phyloP scores from a whole-genome alignment of 2,888 invertebrate species.

The Agriopis marginaria region DNA sequence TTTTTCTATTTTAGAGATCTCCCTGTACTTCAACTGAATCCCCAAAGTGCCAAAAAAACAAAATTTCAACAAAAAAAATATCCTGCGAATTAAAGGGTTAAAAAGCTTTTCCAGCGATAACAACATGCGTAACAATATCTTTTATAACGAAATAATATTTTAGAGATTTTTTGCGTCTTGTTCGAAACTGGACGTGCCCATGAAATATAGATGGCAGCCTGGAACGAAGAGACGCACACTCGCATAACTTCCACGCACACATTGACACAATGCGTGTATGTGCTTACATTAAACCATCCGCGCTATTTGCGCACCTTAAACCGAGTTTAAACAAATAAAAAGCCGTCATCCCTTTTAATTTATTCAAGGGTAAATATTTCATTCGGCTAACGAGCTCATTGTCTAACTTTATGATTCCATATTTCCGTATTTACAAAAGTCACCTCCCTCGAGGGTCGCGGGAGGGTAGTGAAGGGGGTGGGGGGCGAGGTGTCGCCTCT shows the following conservation, averaged over 20 bases:
- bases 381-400: conserved; percentile 68
- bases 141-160: conserved; percentile 12
- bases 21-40: too few relatives aligned
- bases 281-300: conserved; percentile 27
- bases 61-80: too few relatives aligned
- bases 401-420: conserved; percentile 71
- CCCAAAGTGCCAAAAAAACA: too few relatives aligned
- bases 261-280: not conserved
- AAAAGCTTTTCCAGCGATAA: conserved; percentile 17
- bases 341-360: conserved; percentile 58
- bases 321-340: conserved; percentile 49
- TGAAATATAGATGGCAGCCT: conserved; percentile 14
- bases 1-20: too few relatives aligned
- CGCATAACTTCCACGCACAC: not conserved
- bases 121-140: conserved; percentile 12
- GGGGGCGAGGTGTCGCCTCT: conserved; percentile 61
- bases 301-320: conserved; percentile 40
- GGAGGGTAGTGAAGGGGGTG: conserved; percentile 31
- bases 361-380: conserved; percentile 68
- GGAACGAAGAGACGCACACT: not conserved
- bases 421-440: conserved; percentile 73
- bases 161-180: conserved; percentile 12
- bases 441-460: conserved; percentile 42
- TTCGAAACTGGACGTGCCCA: conserved; percentile 11
- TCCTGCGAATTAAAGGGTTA: too few relatives aligned